Conservation (phyloP, 1,140 invertebrate species). For the Penaeus vannamei region DNA sequence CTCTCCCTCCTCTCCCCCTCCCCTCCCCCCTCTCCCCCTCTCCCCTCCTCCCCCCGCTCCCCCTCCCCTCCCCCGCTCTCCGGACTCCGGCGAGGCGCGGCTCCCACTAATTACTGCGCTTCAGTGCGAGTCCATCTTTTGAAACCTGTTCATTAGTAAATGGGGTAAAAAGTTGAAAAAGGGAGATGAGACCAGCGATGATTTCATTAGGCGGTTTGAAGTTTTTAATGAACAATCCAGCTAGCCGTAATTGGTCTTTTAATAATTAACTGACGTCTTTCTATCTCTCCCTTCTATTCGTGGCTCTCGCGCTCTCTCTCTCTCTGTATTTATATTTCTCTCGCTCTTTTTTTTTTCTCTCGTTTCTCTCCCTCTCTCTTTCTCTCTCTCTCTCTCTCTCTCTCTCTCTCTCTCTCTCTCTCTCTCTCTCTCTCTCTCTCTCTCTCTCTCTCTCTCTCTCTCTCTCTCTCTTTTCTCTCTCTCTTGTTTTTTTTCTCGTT, state of each 20-base stretch:
- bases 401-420: background rate
- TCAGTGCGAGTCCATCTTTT: constrained; percentile 47
- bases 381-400: background rate
- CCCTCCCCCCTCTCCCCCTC: background rate
- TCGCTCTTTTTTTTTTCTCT: background rate
- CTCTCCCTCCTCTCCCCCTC: background rate
- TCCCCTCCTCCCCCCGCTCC: background rate
- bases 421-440: background rate
- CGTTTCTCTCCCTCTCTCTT: background rate
- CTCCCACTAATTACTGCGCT: constrained; percentile 51
- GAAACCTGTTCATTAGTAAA: constrained; percentile 64
- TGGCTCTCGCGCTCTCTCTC: background rate
- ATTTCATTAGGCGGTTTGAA: constrained; percentile 65
- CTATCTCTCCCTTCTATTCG: background rate
- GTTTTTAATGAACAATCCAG: constrained; percentile 65
- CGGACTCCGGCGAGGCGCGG: constrained; percentile 25
- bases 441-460: background rate
- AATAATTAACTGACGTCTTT: constrained; percentile 58
- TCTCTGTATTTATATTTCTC: too few relatives aligned
- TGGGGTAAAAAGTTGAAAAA: constrained; percentile 53
- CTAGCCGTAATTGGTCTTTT: constrained; percentile 57
- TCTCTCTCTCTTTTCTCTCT: background rate
- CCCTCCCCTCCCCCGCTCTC: background rate
- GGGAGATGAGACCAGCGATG: constrained; percentile 58
- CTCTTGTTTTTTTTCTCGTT: background rate